Percentiles rank a stretch among this genome's conserved stretches.
phyloP scores from a whole-genome alignment of 2,113 vertebrate genomes.

The Myotis davidii region DNA sequence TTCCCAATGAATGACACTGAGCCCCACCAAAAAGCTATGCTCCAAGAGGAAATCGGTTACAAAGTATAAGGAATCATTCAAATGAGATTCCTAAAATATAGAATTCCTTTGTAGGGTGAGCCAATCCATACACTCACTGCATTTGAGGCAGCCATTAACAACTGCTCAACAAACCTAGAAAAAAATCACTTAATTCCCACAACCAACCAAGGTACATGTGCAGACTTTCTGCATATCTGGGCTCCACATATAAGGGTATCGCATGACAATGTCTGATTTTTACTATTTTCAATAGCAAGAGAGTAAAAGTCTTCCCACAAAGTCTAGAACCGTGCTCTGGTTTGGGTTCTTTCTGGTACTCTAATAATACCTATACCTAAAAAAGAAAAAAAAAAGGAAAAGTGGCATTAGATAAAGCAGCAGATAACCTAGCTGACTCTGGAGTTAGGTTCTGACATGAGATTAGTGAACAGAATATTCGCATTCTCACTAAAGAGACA shows the following conservation, averaged over 20 bases:
- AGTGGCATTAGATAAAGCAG: constrained; percentile 80
- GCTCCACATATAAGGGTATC: neutral
- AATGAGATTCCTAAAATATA: neutral
- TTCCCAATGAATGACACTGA: constrained; percentile 12
- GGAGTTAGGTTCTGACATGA: constrained; percentile 80
- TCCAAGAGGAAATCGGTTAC: neutral
- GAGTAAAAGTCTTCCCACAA: constrained; percentile 8
- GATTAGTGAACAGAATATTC: constrained; percentile 83
- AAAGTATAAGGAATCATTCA: neutral
- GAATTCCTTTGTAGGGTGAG: neutral
- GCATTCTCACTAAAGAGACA: constrained; percentile 76
- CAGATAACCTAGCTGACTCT: constrained; percentile 78
- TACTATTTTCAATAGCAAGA: constrained; percentile 44
- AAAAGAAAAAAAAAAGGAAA: constrained; percentile 62
- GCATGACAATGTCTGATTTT: neutral
- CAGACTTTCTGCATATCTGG: neutral
- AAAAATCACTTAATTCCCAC: constrained; percentile 31
- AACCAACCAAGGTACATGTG: neutral
- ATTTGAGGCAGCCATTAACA: neutral
- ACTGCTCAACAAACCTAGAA: constrained; percentile 32
- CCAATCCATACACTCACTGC: neutral
- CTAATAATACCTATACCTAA: constrained; percentile 76
- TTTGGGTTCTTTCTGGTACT: constrained; percentile 39
- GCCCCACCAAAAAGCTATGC: neutral
- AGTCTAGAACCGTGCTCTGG: constrained; percentile 9